Evolutionary conservation across 2,797 vertebrate genomes (phyloP), one percentile per base, ranked within the genome.

Genomic region (Chrosomus eos): DNA sequence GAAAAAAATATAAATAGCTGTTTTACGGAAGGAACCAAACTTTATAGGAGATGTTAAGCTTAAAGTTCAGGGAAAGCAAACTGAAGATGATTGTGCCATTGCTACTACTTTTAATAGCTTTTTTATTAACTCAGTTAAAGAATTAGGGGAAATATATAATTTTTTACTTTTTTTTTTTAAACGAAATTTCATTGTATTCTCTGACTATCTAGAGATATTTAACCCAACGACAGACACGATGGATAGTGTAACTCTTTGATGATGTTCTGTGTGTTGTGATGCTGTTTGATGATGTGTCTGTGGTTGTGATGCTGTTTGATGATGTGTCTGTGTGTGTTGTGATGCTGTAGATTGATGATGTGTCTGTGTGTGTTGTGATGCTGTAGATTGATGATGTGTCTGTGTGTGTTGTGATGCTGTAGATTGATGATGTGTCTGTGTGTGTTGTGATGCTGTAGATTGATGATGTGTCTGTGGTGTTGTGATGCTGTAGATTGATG

Each of bases 301-400:
- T 53, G 58, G 19, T 4, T 83, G 38, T 86, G 62, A 48, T 80
- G 10, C 87, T 91, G 21, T 92, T 99, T 53, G 98, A 99, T 95
- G 98, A 99, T 55, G 19, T 11, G 19, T 33, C 7, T 43, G 16
- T 53, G 58, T 53, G 58, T 45, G 19, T 4, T 83, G 38, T 86
- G 62, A 48, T 80, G 10, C 87, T 91, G 21, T 92, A 99, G 98
- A 97, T 99, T 53, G 98, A 99, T 95, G 98, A 99, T 55, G 19
- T 11, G 19, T 33, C 7, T 43, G 16, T 53, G 58, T 53, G 58
- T 45, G 19, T 4, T 83, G 38, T 86, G 62, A 48, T 80, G 10
- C 87, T 91, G 21, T 92, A 99, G 98, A 97, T 99, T 53, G 98
- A 99, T 95, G 98, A 99, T 55, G 19, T 11, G 19, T 33, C 7